Evolutionary conservation across 2,888 invertebrate species (phyloP), one percentile per base, ranked within the genome.

Genomic region (Notodonta dromedarius): DNA sequence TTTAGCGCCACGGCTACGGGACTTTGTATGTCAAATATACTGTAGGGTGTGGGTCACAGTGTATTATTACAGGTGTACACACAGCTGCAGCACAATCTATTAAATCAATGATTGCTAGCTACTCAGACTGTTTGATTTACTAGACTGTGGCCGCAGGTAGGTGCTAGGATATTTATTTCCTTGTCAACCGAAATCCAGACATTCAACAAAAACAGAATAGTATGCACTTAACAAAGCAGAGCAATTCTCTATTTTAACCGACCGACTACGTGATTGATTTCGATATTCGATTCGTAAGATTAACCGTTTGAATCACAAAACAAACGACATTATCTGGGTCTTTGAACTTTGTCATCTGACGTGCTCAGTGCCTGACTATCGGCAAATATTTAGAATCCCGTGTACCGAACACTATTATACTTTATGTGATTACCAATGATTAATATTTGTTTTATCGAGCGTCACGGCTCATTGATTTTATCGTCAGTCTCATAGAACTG

Each of bases 181-280:
- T 32, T 52, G 32, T 0, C 52, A 24, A 52, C 39, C 39, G 7
- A n/a, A 54, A 54, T 39, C 39, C 5, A 54, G 39, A 54, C 13
- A 54, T 39, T n/a, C 54, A 7, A 39, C n/a, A 24, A 14, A 39
- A 35, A n/a, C 35, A 1, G 35, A 53, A 54, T 13, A n/a, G n/a
- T 8, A 7, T 54, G 13, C 24, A 39, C 24, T 14, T 39, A 14
- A 14, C 46, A 46, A 46, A n/a, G n/a, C 46, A 44, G 78, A 78
- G 74, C 66, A 48, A 46, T 56, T 66, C 54, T 62, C 24, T 24
- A 24, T 62, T 58, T 42, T 16, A 79, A 82, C 76, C 69, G 77
- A 75, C 79, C 83, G 76, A 75, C 66, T 80, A 68, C 75, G 73
- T 82, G 83, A 82, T 81, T 79, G 70, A 69, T 74, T 77, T 57